Conservation (phyloP, 2,888 invertebrate species). For the Apamea crenata region DNA sequence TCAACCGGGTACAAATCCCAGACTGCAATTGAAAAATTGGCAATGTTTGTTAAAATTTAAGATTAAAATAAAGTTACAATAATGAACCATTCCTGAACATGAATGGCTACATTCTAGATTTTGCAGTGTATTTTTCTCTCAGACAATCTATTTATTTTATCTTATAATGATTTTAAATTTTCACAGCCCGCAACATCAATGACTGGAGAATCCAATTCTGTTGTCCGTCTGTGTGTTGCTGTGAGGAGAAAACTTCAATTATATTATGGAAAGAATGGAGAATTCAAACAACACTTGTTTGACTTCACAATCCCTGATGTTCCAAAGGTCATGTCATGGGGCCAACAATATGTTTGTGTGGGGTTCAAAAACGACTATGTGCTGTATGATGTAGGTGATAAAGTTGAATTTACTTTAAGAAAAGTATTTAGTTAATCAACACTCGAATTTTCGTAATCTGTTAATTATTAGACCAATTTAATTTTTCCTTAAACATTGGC, state of each 20-base stretch:
- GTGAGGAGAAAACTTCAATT: slow-evolving; percentile 96
- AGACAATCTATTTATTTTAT: background rate
- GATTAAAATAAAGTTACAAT: background rate
- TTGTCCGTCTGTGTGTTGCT: slow-evolving; percentile 96
- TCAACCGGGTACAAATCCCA: background rate
- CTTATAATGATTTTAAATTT: background rate
- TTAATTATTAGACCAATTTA: background rate
- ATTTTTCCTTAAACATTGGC: background rate
- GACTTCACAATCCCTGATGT: slow-evolving; percentile 95
- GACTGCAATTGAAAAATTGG: background rate
- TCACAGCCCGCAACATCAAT: slow-evolving; percentile 84
- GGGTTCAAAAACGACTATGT: slow-evolving; percentile 96
- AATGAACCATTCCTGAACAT: background rate
- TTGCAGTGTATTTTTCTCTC: background rate
- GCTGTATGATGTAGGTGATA: slow-evolving; percentile 92
- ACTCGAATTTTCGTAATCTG: background rate
- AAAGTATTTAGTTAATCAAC: background rate
- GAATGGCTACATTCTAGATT: background rate
- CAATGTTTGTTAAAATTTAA: background rate
- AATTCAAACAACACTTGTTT: slow-evolving; percentile 93
- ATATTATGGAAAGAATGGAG: slow-evolving; percentile 96
- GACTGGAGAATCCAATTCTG: slow-evolving; percentile 93
- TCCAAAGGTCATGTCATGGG: slow-evolving; percentile 95
- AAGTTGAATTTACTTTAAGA: slow-evolving; percentile 6
- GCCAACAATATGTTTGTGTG: slow-evolving; percentile 95